phyloP scores from a whole-genome alignment of 2,888 invertebrate genomes.

The Belgica antarctica region DNA sequence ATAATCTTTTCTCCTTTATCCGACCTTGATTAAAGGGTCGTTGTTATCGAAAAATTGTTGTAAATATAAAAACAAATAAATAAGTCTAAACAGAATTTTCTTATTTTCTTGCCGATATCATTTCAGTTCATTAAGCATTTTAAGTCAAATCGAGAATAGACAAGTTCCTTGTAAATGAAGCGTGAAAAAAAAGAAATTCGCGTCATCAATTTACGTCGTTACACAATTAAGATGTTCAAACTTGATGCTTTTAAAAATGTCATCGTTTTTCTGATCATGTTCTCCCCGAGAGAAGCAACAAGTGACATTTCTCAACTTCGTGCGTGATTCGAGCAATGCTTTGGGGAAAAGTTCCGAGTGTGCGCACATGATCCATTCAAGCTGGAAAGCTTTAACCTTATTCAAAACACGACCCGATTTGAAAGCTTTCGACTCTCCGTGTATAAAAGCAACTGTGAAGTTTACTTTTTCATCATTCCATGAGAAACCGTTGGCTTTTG shows the following conservation, averaged over 20 bases:
- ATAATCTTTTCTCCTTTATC: no score
- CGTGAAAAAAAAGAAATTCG: background rate
- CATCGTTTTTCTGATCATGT: conserved; percentile 2
- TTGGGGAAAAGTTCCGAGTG: background rate
- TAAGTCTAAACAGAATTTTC: background rate
- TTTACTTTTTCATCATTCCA: background rate
- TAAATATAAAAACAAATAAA: background rate
- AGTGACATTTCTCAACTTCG: conserved; percentile 10
- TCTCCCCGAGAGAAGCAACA: background rate
- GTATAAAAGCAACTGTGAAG: conserved; percentile 1
- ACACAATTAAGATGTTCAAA: conserved; percentile 11
- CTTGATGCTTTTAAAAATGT: background rate
- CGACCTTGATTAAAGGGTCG: no score
- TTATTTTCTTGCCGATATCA: background rate
- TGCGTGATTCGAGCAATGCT: background rate
- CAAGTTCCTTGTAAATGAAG: conserved; percentile 1
- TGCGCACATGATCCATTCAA: background rate
- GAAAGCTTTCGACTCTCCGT: background rate
- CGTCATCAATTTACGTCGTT: background rate
- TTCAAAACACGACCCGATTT: background rate
- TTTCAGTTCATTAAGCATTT: conserved; percentile 7
- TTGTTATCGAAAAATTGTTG: background rate
- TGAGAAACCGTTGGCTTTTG: background rate
- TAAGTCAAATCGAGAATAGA: background rate
- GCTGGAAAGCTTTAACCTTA: background rate